phyloP scores from a whole-genome alignment of 2,888 invertebrate species.

The Keiferia lycopersicella region DNA sequence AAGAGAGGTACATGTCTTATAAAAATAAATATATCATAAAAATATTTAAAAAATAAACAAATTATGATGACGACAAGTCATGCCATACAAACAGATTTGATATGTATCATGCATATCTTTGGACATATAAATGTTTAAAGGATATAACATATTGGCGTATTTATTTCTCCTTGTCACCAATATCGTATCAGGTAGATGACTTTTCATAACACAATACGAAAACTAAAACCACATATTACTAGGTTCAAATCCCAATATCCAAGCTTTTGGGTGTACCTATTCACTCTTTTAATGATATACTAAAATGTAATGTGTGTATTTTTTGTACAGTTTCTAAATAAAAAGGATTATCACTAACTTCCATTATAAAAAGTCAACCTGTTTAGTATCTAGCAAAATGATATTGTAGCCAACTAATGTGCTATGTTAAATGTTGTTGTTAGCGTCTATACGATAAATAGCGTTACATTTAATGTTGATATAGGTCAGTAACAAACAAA shows the following conservation, averaged over 20 bases:
- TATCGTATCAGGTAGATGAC: conserved; percentile 18
- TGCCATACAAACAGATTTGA: conserved; percentile 64
- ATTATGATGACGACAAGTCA: conserved; percentile 47
- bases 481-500: conserved; percentile 62
- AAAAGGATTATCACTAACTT: no score
- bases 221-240: neutral
- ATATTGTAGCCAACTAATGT: conserved; percentile 39
- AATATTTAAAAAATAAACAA: conserved; percentile 36
- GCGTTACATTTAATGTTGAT: conserved; percentile 57
- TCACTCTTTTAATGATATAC: neutral
- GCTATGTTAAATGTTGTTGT: conserved; percentile 58
- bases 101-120: conserved; percentile 69
- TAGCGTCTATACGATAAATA: conserved; percentile 63
- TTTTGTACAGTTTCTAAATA: no score
- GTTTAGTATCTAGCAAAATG: conserved; percentile 44
- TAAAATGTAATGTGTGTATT: no score
- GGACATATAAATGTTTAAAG: conserved; percentile 14
- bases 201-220: conserved; percentile 18
- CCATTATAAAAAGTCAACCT: conserved; percentile 38
- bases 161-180: conserved; percentile 25
- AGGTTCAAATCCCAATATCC: no score
- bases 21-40: conserved; percentile 49
- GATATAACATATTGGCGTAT: conserved; percentile 24
- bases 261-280: no score
- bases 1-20: conserved; percentile 69